These are phyloP conservation scores for Acinonyx jubatus DNA, from an alignment of 2,113 vertebrate species.

Conservation along the genomic window DNA sequence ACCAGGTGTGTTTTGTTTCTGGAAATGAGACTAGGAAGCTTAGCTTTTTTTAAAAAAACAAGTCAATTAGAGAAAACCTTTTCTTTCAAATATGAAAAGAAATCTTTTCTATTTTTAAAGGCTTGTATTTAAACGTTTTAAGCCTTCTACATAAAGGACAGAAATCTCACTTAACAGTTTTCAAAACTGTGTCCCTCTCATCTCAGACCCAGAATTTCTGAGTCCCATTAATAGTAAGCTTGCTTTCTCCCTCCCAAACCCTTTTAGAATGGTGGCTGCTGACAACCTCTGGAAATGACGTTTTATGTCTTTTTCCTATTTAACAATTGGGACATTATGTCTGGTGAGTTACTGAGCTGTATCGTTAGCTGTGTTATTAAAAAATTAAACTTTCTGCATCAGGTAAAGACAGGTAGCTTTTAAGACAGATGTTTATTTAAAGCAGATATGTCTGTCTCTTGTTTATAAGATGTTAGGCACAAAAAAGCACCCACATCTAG, in stretches of 20 bases:
- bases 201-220: neutral
- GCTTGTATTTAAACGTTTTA: neutral
- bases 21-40: neutral
- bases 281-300: neutral
- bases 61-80: conserved; percentile 8
- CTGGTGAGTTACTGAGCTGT: neutral
- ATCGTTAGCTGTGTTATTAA: neutral
- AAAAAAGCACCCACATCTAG: neutral
- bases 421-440: neutral
- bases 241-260: accelerated
- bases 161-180: neutral
- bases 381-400: neutral
- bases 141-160: neutral
- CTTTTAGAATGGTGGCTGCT: neutral
- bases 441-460: neutral
- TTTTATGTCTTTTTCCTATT: neutral
- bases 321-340: neutral
- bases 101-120: neutral
- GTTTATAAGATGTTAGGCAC: neutral
- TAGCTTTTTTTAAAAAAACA: neutral
- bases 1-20: neutral
- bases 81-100: neutral
- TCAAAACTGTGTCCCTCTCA: neutral
- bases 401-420: neutral
- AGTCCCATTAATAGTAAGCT: neutral